Conservation (phyloP, 2,113 vertebrate genomes). For the Phalacrocorax carbo region DNA sequence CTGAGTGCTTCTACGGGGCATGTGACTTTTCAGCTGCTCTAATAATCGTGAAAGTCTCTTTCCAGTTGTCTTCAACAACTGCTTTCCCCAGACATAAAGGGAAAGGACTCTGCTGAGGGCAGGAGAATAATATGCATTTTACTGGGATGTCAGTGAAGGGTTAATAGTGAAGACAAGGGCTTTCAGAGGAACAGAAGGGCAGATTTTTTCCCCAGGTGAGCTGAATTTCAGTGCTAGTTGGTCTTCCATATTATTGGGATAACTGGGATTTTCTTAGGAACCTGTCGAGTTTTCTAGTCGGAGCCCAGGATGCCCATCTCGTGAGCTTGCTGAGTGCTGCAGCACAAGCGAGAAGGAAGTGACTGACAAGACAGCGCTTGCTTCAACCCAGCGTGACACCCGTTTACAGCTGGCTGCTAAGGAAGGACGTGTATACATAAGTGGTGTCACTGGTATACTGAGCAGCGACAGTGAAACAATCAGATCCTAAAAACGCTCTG, state of each 20-base stretch:
- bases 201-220: not conserved
- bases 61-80: not conserved
- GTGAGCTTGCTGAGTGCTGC: not conserved
- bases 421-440: no score
- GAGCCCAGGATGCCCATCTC: fast-evolving
- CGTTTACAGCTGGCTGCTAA: not conserved
- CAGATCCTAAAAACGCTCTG: not conserved
- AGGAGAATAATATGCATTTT: not conserved
- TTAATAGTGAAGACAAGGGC: not conserved
- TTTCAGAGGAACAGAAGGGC: not conserved
- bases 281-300: not conserved
- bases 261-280: not conserved
- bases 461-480: not conserved
- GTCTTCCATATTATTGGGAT: not conserved
- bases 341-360: not conserved
- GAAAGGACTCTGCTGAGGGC: not conserved
- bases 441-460: not conserved
- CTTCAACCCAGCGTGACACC: not conserved
- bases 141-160: not conserved
- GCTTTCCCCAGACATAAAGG: not conserved
- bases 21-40: not conserved
- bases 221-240: not conserved
- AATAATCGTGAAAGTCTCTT: not conserved
- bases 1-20: not conserved
- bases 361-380: not conserved